Base-by-base conservation (phyloP, 2,888 invertebrate genomes). In the Coleophora flavipennella region DNA sequence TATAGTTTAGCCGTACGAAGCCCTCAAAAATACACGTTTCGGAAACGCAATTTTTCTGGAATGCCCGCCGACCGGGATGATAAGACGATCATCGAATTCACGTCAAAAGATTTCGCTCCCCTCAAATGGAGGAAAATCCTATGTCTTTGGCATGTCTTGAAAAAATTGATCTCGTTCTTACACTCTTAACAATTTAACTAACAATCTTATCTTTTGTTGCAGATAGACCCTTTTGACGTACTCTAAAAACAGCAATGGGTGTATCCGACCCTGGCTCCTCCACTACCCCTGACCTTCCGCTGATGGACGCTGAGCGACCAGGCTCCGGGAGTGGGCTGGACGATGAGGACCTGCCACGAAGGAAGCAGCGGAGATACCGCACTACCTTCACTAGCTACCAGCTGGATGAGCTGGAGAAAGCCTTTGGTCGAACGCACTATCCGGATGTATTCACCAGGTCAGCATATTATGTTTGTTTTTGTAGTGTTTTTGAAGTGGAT, bases 371-470 rank as follows among this genome's bases (percentile, higher is more conserved):
- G n/a, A 86, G 96, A 32, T 96, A 96, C 69, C 86, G 96, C 51
- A 96, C 96, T 28, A 96, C 96, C 31, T 96, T 96, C 73, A 96
- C 96, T 13, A 95, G 95, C 62, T 96, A 93, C 67, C 95, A 98
- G 80, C 85, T 98, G 44, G 97, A 98, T 77, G 97, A 98, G 69
- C 83, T 98, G 56, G 97, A 98, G 78, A 97, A 97, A 69, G 97
- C 97, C 0, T 98, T 98, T 71, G 94, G 96, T n/a, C 91, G 97
- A 66, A 97, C 98, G 7, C 98, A 98, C 76, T 98, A 98, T 74
- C 98, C 97, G 33, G 98, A 98, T 77, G 97, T 98, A 6, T 98
- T 98, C 81, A 97, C 97, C 28, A 92, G 95, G 95, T 95, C 66
- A 74, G 78, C 48, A 36, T 4, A 10, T 36, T 20, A 6, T 20